Conservation (phyloP, 2,797 vertebrate genomes). For the Diceros bicornis region DNA sequence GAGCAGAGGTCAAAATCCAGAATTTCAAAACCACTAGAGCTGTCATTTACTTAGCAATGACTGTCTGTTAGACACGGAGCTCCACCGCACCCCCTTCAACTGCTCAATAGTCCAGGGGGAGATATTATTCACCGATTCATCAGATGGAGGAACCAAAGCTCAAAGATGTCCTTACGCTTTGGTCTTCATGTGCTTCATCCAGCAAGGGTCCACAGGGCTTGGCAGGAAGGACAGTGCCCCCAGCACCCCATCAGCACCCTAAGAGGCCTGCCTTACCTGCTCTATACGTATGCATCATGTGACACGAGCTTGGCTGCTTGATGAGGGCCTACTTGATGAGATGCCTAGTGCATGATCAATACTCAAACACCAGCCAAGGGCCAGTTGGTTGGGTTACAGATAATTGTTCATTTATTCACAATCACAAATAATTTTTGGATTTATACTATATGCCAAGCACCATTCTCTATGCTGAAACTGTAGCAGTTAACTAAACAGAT, state of each 20-base stretch:
- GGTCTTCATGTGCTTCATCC: neutral
- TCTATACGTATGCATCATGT: fast-evolving
- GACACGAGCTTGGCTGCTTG: neutral
- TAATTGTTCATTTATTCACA: neutral
- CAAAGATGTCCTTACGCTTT: neutral
- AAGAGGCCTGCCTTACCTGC: neutral
- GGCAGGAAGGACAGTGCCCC: neutral
- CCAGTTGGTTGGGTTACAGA: neutral
- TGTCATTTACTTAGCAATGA: neutral
- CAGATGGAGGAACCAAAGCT: neutral
- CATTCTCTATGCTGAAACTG: neutral
- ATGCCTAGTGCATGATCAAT: too few species aligned
- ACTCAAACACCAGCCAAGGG: neutral
- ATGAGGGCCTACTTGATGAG: fast-evolving
- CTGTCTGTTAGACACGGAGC: fast-evolving
- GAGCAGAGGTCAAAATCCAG: neutral
- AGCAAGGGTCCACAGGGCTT: too few species aligned
- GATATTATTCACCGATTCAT: too few species aligned
- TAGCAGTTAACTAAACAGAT: neutral
- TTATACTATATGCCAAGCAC: neutral
- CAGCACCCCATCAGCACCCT: neutral
- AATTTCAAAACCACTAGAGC: neutral
- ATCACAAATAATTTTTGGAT: neutral
- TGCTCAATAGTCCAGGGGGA: fast-evolving
- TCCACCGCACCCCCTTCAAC: neutral